A percentile compares a stretch with the other conserved stretches of the same genome.
Conservation (phyloP, 2,888 invertebrate species). For the Neoaliturus tenellus region DNA sequence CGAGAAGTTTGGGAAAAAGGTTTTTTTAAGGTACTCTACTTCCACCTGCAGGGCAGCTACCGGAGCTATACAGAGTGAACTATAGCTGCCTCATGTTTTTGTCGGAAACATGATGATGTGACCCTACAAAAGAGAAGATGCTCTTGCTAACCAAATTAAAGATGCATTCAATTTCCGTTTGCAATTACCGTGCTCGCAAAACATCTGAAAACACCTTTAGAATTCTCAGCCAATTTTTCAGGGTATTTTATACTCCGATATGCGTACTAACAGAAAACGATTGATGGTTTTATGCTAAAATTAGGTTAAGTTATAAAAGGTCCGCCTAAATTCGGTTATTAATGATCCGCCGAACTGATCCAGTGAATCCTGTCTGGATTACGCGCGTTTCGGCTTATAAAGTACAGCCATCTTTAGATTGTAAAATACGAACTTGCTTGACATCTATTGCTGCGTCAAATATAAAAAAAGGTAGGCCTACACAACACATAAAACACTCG, state of each 20-base stretch:
- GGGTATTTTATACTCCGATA: not conserved
- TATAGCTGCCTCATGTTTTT: slow-evolving; percentile 14
- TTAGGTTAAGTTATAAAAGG: too few relatives aligned
- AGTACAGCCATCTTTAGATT: too few relatives aligned
- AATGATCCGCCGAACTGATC: too few relatives aligned
- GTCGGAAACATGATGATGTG: slow-evolving; percentile 41
- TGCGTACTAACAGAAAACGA: too few relatives aligned
- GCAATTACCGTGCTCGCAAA: slow-evolving; percentile 23
- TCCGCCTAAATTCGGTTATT: too few relatives aligned
- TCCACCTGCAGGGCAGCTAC: not conserved
- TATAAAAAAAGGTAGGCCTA: too few relatives aligned
- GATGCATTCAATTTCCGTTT: slow-evolving; percentile 2
- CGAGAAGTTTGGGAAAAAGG: slow-evolving; percentile 41
- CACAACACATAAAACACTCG: too few relatives aligned
- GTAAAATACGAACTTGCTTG: too few relatives aligned
- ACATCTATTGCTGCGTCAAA: not conserved
- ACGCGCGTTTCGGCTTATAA: too few relatives aligned
- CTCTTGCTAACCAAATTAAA: slow-evolving; percentile 2
- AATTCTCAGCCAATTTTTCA: not conserved
- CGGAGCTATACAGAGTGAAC: not conserved
- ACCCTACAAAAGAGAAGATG: slow-evolving; percentile 40
- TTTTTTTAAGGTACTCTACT: not conserved
- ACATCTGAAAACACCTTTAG: slow-evolving; percentile 34
- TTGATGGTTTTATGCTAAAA: too few relatives aligned
- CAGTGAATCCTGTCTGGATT: too few relatives aligned